These are phyloP conservation scores for Cydia strobilella DNA, from an alignment of 1,140 invertebrate genomes.

Conservation along the genomic window DNA sequence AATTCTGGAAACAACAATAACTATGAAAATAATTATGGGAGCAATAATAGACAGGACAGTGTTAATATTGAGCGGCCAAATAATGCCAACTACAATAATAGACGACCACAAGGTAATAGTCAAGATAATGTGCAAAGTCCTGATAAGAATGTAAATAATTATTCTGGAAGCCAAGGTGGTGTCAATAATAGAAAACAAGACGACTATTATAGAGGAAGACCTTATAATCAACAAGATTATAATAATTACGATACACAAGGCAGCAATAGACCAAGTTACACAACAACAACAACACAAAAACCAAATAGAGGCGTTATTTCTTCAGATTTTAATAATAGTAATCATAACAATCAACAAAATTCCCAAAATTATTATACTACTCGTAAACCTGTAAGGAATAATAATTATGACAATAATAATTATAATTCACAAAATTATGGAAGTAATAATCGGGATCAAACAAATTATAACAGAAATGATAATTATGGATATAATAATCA, in stretches of 20 bases:
- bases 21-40: not conserved
- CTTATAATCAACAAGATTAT: not conserved
- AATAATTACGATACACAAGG: slow-evolving; percentile 14
- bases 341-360: not conserved
- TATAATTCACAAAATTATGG: slow-evolving; percentile 17
- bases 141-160: slow-evolving; percentile 20
- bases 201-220: not conserved
- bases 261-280: not conserved
- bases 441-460: slow-evolving; percentile 12
- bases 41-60: slow-evolving; percentile 10
- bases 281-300: not conserved
- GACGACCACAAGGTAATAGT: slow-evolving; percentile 4
- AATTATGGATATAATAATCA: slow-evolving; percentile 22
- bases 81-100: slow-evolving; percentile 7
- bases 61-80: not conserved
- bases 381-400: not conserved
- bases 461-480: slow-evolving; percentile 12
- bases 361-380: not conserved
- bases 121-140: not conserved
- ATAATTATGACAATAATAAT: not conserved
- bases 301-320: not conserved
- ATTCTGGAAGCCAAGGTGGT: not conserved
- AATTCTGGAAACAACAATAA: not conserved
- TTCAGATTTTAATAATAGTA: not conserved
- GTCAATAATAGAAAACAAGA: not conserved